Evolutionary conservation across 2,888 invertebrate genomes (phyloP), one percentile per base, ranked within the genome.

Genomic region (Agelastica alni): DNA sequence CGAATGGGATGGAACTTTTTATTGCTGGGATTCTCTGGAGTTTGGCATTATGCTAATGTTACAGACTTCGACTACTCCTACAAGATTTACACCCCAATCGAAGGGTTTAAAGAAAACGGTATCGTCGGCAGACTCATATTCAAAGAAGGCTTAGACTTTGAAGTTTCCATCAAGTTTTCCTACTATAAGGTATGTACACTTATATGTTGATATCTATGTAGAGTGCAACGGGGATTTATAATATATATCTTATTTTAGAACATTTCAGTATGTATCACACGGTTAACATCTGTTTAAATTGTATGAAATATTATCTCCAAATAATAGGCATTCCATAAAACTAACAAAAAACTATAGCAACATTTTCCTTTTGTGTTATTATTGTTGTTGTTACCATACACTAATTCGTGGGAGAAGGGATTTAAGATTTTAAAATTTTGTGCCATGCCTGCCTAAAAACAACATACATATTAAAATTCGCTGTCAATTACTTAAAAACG

Each of bases 51-150:
- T 75, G 79, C 80, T 75, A 81, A 82, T 41, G 71, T 85, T 12
- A 82, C 84, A 7, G 85, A 91, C 74, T 89, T 92, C 60, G 86
- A 90, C 59, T 91, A 91, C 73, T 82, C 87, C 0, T 90, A 89
- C 73, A 84, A 87, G 62, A 75, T 91, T 31, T 89, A 85, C 69
- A 89, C 91, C 0, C 92, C 92, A 0, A 74, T 92, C n/a, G 83
- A 85, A 65, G 86, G 87, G 3, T 87, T 90, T 61, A 85, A 89
- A 68, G 86, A 90, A 69, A 90, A 88, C 66, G 91, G 91, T 0
- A 78, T 88, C 5, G 85, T 89, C 1, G 80, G 85, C 0, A 91
- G 90, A 71, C 81, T 88, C 59, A 79, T 89, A 1, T 82, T 84
- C 53, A 79, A 81, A 6, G 78, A 83, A 22, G 83, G 84, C 16